phyloP scores from a whole-genome alignment of 2,113 vertebrate genomes.

The Nyctibius bracteatus region DNA sequence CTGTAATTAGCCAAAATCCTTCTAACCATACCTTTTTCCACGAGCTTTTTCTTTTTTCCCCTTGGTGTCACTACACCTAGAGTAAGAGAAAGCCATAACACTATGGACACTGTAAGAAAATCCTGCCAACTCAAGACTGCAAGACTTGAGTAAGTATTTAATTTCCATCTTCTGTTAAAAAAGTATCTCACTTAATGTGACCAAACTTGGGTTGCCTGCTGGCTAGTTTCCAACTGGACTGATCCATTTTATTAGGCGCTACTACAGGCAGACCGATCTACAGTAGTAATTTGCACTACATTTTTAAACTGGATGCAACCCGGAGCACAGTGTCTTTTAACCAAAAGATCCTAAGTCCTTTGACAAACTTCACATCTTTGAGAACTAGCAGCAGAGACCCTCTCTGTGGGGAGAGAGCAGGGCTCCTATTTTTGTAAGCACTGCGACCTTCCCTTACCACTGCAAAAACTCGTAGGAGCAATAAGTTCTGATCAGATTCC shows the following conservation, averaged over 20 bases:
- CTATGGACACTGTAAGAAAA: not conserved
- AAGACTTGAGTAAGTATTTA: slow-evolving; percentile 56
- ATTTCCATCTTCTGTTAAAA: slow-evolving; percentile 43
- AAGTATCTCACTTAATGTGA: not conserved
- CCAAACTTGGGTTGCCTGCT: not conserved
- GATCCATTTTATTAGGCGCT: not conserved
- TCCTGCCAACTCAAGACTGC: not conserved
- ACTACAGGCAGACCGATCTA: not conserved
- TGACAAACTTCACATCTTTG: not conserved
- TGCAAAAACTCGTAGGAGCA: not conserved
- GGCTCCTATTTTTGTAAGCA: not conserved
- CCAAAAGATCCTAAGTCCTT: not conserved
- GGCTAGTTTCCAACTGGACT: not conserved
- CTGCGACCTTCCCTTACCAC: not conserved
- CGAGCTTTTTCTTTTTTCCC: not conserved
- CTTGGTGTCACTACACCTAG: not conserved
- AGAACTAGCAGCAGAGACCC: not conserved
- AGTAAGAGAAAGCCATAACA: not conserved
- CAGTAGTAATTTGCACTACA: not conserved
- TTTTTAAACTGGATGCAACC: not conserved
- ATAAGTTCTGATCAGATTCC: slow-evolving; percentile 19
- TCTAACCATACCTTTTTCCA: not conserved
- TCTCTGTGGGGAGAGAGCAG: not conserved
- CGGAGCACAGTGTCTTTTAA: not conserved
- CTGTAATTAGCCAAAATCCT: not conserved